A percentile compares a stretch with the other conserved stretches of the same genome.
Evolutionary conservation across 2,113 vertebrate species (phyloP).

Genomic region (Tachysurus vachellii): DNA sequence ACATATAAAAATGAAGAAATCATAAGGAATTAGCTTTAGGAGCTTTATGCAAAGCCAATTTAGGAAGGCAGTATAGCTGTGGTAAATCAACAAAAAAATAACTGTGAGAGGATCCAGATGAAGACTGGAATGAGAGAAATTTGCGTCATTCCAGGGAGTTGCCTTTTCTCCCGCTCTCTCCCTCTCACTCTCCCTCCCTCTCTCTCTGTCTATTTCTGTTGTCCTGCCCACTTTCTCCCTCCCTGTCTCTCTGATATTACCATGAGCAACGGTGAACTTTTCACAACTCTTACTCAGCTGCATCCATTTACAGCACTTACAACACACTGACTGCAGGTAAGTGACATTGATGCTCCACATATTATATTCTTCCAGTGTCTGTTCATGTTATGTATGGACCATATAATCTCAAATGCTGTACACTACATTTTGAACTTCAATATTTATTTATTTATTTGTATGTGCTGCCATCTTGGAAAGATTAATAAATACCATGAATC

Average conservation of each 20-base stretch:
- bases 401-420: not conserved
- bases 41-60: not conserved
- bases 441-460: not conserved
- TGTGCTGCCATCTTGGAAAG: not conserved
- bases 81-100: not conserved
- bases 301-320: not conserved
- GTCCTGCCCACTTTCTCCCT: slow-evolving; percentile 19
- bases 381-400: not conserved
- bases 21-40: not conserved
- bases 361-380: not conserved
- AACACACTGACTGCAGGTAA: slow-evolving; percentile 40
- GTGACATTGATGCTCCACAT: not conserved
- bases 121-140: slow-evolving; percentile 49
- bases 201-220: not conserved
- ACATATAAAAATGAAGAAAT: not conserved
- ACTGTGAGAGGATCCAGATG: slow-evolving; percentile 38
- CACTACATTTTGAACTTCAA: not conserved
- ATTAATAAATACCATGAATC: not conserved
- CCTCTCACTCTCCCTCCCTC: slow-evolving; percentile 42
- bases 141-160: slow-evolving; percentile 42
- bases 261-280: slow-evolving; percentile 4
- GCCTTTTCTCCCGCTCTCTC: slow-evolving; percentile 49
- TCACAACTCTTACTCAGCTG: slow-evolving; percentile 8
- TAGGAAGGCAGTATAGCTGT: not conserved
- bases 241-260: slow-evolving; percentile 11